phyloP scores from a whole-genome alignment of 2,888 invertebrate genomes.

The Therioaphis trifolii region DNA sequence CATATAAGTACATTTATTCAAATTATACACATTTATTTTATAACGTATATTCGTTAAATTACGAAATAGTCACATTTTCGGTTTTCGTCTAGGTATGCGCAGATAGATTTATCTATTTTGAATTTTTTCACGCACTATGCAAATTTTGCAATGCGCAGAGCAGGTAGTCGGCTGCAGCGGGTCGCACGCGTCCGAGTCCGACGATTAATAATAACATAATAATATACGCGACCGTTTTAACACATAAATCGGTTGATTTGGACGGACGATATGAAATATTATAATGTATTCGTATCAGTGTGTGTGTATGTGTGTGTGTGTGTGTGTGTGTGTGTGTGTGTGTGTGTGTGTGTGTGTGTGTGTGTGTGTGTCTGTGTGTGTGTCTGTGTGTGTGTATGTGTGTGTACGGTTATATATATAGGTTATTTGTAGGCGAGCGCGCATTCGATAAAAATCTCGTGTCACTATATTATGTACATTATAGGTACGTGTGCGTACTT shows the following conservation, averaged over 20 bases:
- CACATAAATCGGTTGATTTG: background rate
- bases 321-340: too few species aligned
- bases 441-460: slow-evolving; percentile 21
- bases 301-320: too few species aligned
- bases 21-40: too few species aligned
- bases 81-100: too few species aligned
- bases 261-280: background rate
- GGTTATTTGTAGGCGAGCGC: background rate
- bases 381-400: background rate
- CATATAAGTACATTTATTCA: too few species aligned
- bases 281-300: too few species aligned
- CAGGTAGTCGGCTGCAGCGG: background rate
- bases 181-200: background rate
- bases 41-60: too few species aligned
- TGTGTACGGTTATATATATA: background rate
- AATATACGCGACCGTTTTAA: background rate
- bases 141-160: too few species aligned
- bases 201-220: background rate
- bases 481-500: background rate
- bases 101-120: too few species aligned
- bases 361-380: too few species aligned
- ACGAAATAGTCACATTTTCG: too few species aligned
- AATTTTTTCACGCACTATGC: background rate
- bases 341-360: too few species aligned
- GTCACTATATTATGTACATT: background rate